Percentiles rank a stretch among this genome's conserved stretches.
These are phyloP conservation scores for Malurus elegans DNA, from an alignment of 2,113 vertebrate species.

Conservation along the genomic window DNA sequence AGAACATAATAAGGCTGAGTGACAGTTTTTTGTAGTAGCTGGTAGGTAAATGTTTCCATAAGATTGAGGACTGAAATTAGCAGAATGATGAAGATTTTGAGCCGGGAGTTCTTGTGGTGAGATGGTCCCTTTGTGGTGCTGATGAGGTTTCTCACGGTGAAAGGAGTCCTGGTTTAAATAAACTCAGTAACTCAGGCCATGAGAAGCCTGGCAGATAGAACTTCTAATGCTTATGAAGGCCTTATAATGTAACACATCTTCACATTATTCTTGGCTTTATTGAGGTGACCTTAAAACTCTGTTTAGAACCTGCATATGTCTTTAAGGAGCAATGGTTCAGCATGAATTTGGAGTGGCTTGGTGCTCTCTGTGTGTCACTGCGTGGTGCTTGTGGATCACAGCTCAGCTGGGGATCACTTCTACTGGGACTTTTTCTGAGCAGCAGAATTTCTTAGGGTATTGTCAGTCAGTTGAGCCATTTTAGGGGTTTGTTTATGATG, in stretches of 20 bases:
- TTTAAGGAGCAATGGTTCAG: neutral
- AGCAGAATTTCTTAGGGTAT: neutral
- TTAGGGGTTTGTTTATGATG: neutral
- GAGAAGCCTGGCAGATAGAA: neutral
- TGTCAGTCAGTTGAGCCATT: neutral
- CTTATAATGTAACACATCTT: neutral
- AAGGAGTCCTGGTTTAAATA: neutral
- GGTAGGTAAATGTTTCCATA: neutral
- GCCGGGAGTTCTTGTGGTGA: neutral
- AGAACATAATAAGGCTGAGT: neutral
- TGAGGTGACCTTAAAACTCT: neutral
- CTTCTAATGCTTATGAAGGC: neutral
- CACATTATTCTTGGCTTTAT: neutral
- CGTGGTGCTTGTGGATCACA: neutral
- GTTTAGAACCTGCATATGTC: neutral
- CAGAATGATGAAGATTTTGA: neutral
- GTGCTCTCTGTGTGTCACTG: neutral
- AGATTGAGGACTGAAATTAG: neutral
- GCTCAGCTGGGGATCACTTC: neutral
- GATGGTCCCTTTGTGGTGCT: fast-evolving
- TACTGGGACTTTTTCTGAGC: neutral
- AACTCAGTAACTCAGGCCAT: neutral
- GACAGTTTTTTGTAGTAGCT: neutral
- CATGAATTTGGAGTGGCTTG: neutral
- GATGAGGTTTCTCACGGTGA: neutral